phyloP scores from a whole-genome alignment of 2,888 invertebrate species.

The Operophtera brumata region DNA sequence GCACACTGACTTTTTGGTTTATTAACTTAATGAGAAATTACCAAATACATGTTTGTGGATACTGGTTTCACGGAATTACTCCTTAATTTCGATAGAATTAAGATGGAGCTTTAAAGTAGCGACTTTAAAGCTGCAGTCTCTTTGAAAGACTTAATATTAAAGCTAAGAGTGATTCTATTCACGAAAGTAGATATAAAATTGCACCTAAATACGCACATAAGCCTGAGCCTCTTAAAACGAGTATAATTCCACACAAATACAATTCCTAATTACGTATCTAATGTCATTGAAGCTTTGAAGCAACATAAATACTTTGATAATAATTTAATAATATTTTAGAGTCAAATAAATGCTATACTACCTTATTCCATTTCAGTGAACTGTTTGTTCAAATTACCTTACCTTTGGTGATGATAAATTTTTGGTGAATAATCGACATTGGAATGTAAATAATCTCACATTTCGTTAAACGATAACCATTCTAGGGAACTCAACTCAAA shows the following conservation, averaged over 20 bases:
- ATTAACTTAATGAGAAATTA: conserved; percentile 28
- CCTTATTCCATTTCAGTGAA: conserved; percentile 69
- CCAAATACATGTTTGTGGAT: conserved; percentile 19
- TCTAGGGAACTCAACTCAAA: conserved; percentile 63
- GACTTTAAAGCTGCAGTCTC: conserved; percentile 32
- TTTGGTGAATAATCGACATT: conserved; percentile 69
- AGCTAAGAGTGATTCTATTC: conserved; percentile 44
- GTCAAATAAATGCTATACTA: conserved; percentile 82
- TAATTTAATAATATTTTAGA: conserved; percentile 50
- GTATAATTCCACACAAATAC: conserved; percentile 28
- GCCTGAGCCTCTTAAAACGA: conserved; percentile 39
- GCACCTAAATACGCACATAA: conserved; percentile 42
- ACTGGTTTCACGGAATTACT: conserved; percentile 26
- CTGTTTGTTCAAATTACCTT: conserved; percentile 68
- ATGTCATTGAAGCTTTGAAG: conserved; percentile 48
- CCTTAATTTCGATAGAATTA: conserved; percentile 11
- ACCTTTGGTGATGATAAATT: conserved; percentile 74
- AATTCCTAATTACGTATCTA: conserved; percentile 39
- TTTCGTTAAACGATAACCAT: conserved; percentile 54
- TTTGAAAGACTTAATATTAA: conserved; percentile 57
- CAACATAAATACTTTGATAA: conserved; percentile 49
- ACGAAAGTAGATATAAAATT: conserved; percentile 41
- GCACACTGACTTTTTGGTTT: conserved; percentile 65
- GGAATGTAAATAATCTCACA: conserved; percentile 75
- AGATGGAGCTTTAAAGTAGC: conserved; percentile 24